These are phyloP conservation scores for Homarus americanus DNA, from an alignment of 1,140 invertebrate genomes.

Conservation along the genomic window DNA sequence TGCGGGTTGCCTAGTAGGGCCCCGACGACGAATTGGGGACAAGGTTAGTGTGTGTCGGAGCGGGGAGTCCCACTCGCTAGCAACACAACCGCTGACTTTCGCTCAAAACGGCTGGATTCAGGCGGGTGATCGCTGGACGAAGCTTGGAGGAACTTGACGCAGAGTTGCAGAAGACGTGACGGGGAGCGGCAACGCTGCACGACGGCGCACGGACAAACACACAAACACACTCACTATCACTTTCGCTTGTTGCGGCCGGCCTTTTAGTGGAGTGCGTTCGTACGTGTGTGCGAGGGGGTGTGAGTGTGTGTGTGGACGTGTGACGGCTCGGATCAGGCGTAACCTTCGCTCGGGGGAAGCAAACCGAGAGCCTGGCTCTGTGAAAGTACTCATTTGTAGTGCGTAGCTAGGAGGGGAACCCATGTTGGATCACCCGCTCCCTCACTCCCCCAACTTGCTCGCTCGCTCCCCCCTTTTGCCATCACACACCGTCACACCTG, in stretches of 20 bases:
- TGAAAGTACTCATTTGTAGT: constrained; percentile 67
- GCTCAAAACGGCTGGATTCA: neutral
- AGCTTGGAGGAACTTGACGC: neutral
- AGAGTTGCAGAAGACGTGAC: neutral
- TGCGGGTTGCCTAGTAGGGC: constrained; percentile 57
- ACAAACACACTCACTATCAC: constrained; percentile 61
- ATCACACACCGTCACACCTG: constrained; percentile 30
- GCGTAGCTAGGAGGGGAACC: constrained; percentile 54
- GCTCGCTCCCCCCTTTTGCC: neutral
- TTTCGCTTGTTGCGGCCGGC: constrained; percentile 64
- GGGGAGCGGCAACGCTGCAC: constrained; percentile 13
- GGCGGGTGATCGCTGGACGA: neutral
- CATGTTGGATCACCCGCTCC: neutral
- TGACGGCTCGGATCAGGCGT: constrained; percentile 44
- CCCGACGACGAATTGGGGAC: constrained; percentile 60
- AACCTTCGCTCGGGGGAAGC: constrained; percentile 59
- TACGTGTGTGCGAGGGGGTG: constrained; percentile 23
- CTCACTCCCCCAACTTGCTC: neutral
- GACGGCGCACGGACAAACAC: constrained; percentile 29
- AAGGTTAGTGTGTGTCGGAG: constrained; percentile 60
- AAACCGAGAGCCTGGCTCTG: constrained; percentile 44
- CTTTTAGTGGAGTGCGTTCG: constrained; percentile 33
- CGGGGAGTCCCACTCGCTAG: constrained; percentile 32
- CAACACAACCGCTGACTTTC: constrained; percentile 34
- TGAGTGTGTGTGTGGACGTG: constrained; percentile 14